Base-by-base conservation (phyloP, 92 coral and sea anemone genomes). In the Zoanthus solanderi region DNA sequence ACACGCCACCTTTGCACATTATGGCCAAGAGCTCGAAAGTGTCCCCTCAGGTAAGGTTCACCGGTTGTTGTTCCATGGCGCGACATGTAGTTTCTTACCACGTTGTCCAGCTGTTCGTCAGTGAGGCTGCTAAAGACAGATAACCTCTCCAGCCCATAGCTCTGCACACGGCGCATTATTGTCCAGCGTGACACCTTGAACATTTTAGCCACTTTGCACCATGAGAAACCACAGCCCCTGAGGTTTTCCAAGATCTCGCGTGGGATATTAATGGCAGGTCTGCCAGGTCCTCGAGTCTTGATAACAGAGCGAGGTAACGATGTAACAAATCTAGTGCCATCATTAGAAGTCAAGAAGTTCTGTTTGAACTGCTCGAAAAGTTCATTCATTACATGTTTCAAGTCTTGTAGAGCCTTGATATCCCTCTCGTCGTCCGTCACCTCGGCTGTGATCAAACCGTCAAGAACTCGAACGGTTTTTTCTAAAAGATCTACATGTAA, bases 131-230 rank as follows among this genome's bases (percentile, higher is more conserved):
- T 78, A 44, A 87, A 78, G 52, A 66, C 66, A 16, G 46, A 32
- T 68, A 65, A 34, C 48, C 28, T 57, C 37, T 79, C 54, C 78
- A 84, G 78, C 48, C 83, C 86, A 48, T 85, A 85, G 47, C 29
- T 54, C 71, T 69, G 81, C 48, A 90, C 87, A 58, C 89, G 78
- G n/a, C 86, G 88, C 18, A 76, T 78, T 78, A 84, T 67, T 31
- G 92, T 78, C 92, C 92, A 90, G 12, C 92, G 65, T 54, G 92
- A 90, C 56, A 90, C 87, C 58, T 87, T 83, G 56, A 90, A 86
- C 84, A 90, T 61, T 11, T 52, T n/a, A 8, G 83, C 84, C 46
- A 78, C 85, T 58, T 84, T 85, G 16, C 52, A 83, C 83, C 73
- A 78, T 4, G 76, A 74, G 78, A 90, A 85, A 48, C 87, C 89